Conservation (phyloP, 2,797 vertebrate species). For the Ispidina lecontei region DNA sequence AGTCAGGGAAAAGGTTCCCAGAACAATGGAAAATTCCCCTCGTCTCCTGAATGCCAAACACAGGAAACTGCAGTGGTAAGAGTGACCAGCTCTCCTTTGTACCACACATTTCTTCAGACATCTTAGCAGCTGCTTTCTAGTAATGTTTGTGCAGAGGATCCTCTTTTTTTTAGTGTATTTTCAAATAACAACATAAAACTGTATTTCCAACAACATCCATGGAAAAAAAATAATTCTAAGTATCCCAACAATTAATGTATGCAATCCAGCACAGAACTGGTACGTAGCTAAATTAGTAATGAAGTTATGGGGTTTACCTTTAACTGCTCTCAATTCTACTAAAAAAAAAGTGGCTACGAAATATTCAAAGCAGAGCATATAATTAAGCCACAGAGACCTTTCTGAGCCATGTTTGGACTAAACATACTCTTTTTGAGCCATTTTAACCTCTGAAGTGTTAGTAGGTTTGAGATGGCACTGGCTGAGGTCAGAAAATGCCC, state of each 20-base stretch:
- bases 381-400: not conserved
- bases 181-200: not conserved
- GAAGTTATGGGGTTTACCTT: not conserved
- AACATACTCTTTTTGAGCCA: not conserved
- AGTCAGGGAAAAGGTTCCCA: not conserved
- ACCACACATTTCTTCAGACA: not conserved
- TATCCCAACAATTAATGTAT: not conserved
- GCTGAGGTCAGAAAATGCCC: not conserved
- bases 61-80: not conserved
- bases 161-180: not conserved
- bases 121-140: not conserved
- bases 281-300: not conserved
- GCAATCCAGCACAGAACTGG: not conserved
- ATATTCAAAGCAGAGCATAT: not conserved
- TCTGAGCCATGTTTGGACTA: not conserved
- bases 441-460: not conserved
- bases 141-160: not conserved
- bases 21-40: slow-evolving; percentile 32
- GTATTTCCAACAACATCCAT: not conserved
- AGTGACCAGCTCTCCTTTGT: not conserved
- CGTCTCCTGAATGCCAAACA: not conserved
- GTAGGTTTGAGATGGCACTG: not conserved
- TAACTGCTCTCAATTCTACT: not conserved
- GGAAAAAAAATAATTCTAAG: not conserved
- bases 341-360: not conserved